Percentiles rank a stretch among this genome's conserved stretches.
These are phyloP conservation scores for Ariolimax columbianus DNA, from an alignment of 2,888 invertebrate genomes.

Conservation along the genomic window DNA sequence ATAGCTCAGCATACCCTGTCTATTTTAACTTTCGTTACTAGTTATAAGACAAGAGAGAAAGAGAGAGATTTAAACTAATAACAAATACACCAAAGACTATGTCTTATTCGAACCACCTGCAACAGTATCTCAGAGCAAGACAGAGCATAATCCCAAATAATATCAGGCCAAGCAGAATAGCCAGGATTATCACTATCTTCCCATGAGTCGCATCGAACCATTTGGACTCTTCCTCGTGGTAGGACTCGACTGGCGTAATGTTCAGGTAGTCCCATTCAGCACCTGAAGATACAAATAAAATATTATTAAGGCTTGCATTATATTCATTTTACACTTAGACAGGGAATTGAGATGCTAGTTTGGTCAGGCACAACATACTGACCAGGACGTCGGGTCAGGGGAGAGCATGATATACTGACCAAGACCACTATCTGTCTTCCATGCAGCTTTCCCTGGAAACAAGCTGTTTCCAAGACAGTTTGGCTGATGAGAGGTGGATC, in stretches of 20 bases:
- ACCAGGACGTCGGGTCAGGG: too few species aligned
- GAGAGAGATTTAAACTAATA: too few species aligned
- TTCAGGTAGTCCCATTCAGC: constrained; percentile 51
- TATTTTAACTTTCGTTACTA: too few species aligned
- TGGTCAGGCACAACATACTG: too few species aligned
- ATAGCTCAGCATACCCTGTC: too few species aligned
- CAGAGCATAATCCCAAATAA: constrained; percentile 40
- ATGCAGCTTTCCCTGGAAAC: too few species aligned
- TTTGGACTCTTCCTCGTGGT: constrained; percentile 43
- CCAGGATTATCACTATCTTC: constrained; percentile 55
- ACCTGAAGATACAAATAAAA: constrained; percentile 28
- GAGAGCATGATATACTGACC: too few species aligned
- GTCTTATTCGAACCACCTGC: not conserved
- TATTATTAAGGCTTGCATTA: not conserved
- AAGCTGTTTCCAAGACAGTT: too few species aligned
- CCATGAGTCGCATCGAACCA: constrained; percentile 53
- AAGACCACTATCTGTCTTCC: too few species aligned
- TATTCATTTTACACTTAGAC: not conserved
- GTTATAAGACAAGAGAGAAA: too few species aligned
- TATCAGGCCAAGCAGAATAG: constrained; percentile 52
- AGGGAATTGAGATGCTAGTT: too few species aligned
- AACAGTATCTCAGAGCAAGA: not conserved
- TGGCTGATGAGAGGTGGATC: too few species aligned
- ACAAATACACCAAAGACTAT: not conserved
- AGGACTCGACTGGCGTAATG: constrained; percentile 47